These are phyloP conservation scores for Agrochola macilenta DNA, from an alignment of 2,888 invertebrate genomes.

Conservation along the genomic window DNA sequence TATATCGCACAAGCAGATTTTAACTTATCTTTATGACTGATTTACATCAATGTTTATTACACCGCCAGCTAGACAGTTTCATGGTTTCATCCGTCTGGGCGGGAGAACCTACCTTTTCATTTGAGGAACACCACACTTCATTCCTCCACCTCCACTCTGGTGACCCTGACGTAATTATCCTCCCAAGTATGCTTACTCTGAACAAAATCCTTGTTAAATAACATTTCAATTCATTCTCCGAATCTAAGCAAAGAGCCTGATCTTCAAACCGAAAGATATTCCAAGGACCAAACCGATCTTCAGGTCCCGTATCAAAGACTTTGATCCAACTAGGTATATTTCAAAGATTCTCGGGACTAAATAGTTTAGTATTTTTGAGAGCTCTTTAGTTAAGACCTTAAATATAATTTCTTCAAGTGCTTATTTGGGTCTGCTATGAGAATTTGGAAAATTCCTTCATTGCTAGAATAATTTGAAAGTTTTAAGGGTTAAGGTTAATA, in stretches of 20 bases:
- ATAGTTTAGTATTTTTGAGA: constrained; percentile 32
- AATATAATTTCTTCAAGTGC: constrained; percentile 19
- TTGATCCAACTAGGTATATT: constrained; percentile 12
- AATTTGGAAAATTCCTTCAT: constrained; percentile 45
- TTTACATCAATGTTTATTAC: too few species aligned
- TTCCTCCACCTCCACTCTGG: not conserved
- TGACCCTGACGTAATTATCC: not conserved
- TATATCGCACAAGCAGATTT: too few species aligned
- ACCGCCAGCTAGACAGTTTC: not conserved
- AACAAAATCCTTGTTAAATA: not conserved
- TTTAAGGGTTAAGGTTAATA: constrained; percentile 28
- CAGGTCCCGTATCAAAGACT: constrained; percentile 21
- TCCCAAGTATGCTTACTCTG: not conserved
- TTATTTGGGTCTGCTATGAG: not conserved
- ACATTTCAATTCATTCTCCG: not conserved
- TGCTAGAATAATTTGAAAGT: constrained; percentile 28
- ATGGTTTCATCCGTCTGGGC: not conserved
- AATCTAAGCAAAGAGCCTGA: not conserved
- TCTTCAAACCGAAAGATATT: constrained; percentile 6
- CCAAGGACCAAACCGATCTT: constrained; percentile 9
- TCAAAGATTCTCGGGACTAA: constrained; percentile 21
- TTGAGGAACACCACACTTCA: not conserved
- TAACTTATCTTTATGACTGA: too few species aligned
- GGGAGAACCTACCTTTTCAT: not conserved
- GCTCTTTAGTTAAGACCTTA: constrained; percentile 12